These are phyloP conservation scores for Dromiciops gliroides DNA, from an alignment of 2,113 vertebrate species.

Conservation along the genomic window DNA sequence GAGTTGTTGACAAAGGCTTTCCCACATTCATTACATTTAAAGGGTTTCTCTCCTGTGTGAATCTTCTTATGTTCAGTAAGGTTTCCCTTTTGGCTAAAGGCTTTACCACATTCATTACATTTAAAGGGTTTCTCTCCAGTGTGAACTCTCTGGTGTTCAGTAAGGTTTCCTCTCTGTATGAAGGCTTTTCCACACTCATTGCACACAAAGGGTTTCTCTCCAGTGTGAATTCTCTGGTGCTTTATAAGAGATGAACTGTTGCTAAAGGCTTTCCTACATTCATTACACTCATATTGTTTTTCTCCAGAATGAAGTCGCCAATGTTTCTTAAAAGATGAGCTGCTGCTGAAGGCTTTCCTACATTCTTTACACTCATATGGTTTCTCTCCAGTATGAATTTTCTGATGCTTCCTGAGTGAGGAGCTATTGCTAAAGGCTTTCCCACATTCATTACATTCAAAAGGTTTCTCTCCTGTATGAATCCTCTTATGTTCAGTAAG, in stretches of 20 bases:
- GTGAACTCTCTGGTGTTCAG: slow-evolving; percentile 74
- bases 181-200: slow-evolving; percentile 73
- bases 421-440: slow-evolving; percentile 77
- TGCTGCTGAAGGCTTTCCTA: slow-evolving; percentile 66
- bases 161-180: slow-evolving; percentile 75
- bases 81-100: slow-evolving; percentile 76
- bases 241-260: slow-evolving; percentile 71
- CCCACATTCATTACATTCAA: slow-evolving; percentile 74
- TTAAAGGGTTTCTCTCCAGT: slow-evolving; percentile 74
- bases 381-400: slow-evolving; percentile 79
- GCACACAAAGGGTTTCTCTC: slow-evolving; percentile 73
- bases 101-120: slow-evolving; percentile 75
- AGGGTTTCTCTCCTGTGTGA: slow-evolving; percentile 76
- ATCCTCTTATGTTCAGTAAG: slow-evolving; percentile 77
- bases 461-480: slow-evolving; percentile 78
- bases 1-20: slow-evolving; percentile 74
- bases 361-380: slow-evolving; percentile 67
- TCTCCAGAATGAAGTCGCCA: slow-evolving; percentile 66
- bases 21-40: slow-evolving; percentile 72
- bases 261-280: slow-evolving; percentile 71
- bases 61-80: slow-evolving; percentile 74
- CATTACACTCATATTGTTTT: slow-evolving; percentile 68
- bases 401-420: slow-evolving; percentile 75
- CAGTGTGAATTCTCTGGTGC: slow-evolving; percentile 76
- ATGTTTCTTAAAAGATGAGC: slow-evolving; percentile 70